Evolutionary conservation across 2,797 vertebrate species (phyloP).

Genomic region (Halcyon smyrnensis): DNA sequence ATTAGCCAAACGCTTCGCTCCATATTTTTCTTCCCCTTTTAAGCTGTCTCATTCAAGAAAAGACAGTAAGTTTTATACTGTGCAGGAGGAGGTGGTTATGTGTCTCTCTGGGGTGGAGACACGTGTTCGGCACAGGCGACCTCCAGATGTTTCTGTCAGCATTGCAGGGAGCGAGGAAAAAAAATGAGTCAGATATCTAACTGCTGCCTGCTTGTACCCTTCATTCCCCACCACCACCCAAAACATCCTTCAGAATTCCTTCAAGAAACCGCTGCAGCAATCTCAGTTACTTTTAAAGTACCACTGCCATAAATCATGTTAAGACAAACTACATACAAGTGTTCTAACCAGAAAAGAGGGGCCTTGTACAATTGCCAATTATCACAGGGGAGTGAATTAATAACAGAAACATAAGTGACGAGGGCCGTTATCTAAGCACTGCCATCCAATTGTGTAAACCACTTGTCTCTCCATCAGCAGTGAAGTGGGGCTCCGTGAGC

Average conservation of each 20-base stretch:
- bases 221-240: background rate
- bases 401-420: slow-evolving; percentile 40
- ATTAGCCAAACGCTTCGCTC: slow-evolving; percentile 2
- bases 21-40: slow-evolving; percentile 36
- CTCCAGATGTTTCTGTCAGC: background rate
- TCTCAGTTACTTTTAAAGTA: slow-evolving; percentile 40
- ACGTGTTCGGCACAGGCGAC: background rate
- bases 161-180: background rate
- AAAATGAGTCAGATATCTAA: background rate
- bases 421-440: background rate
- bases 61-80: background rate
- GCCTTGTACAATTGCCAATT: slow-evolving; percentile 4
- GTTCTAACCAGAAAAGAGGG: background rate
- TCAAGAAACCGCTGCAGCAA: slow-evolving; percentile 23
- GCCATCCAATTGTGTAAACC: background rate
- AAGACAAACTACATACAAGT: background rate
- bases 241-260: background rate
- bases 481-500: background rate
- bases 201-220: background rate
- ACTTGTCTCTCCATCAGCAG: background rate
- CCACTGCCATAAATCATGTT: background rate
- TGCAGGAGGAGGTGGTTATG: background rate
- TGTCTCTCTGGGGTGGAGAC: background rate
- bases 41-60: slow-evolving; percentile 2
- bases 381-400: slow-evolving; percentile 20